phyloP scores from a whole-genome alignment of 2,888 invertebrate genomes.

The Nezara viridula region DNA sequence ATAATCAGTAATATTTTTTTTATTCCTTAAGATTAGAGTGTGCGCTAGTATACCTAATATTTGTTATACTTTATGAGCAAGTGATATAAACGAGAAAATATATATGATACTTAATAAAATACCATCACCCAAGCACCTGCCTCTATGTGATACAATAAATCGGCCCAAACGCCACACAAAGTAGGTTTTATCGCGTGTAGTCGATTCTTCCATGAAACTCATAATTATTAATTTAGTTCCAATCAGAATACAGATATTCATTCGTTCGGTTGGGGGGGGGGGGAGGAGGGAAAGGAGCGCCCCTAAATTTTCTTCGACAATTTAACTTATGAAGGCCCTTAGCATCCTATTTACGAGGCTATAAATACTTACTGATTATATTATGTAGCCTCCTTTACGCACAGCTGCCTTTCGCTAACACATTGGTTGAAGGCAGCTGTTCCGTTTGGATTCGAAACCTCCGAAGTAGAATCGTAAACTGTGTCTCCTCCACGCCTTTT shows the following conservation, averaged over 20 bases:
- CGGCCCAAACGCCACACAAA: neutral
- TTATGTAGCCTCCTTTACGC: neutral
- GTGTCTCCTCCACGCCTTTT: neutral
- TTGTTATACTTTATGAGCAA: neutral
- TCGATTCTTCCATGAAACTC: conserved; percentile 31
- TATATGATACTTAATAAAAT: neutral
- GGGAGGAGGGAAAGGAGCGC: neutral
- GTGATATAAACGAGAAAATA: neutral
- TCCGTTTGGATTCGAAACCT: neutral
- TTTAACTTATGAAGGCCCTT: conserved; percentile 1
- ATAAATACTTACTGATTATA: conserved; percentile 21
- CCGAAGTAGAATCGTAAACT: neutral
- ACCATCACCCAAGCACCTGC: neutral
- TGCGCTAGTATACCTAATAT: no score
- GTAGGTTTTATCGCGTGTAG: neutral
- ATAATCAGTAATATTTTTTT: no score
- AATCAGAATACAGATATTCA: conserved; percentile 18
- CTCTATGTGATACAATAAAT: neutral
- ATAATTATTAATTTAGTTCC: conserved; percentile 43
- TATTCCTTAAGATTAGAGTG: no score
- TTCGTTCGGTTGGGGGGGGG: no score
- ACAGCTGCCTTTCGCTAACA: conserved; percentile 23
- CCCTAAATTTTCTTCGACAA: conserved; percentile 24
- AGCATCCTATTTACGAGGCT: neutral
- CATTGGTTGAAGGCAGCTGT: neutral